Evolutionary conservation across 64 coral and sea anemone genomes (phyloP).

Genomic region (Dendronephthya gigantea): DNA sequence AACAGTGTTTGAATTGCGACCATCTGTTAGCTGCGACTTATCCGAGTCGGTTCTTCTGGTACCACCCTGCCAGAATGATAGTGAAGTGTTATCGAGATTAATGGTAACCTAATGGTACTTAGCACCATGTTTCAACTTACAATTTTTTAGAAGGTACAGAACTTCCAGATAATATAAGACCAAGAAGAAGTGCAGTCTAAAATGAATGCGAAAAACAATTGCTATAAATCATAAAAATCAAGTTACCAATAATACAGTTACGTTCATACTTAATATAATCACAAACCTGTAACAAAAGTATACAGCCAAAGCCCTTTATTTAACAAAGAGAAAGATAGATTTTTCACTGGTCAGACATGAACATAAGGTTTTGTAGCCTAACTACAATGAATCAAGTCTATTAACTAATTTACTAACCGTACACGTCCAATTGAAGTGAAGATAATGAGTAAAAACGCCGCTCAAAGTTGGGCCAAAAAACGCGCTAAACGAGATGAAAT

Average conservation of each 20-base stretch:
- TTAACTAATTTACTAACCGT: not conserved
- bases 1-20: too few relatives aligned
- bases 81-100: too few relatives aligned
- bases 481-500: not conserved
- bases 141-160: not conserved
- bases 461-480: not conserved
- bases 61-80: too few relatives aligned
- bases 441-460: not conserved
- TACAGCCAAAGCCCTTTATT: not conserved
- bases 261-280: not conserved
- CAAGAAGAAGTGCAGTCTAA: not conserved
- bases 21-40: too few relatives aligned
- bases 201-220: not conserved
- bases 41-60: too few relatives aligned
- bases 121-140: too few relatives aligned
- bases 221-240: not conserved
- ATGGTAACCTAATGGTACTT: too few relatives aligned
- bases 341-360: not conserved
- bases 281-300: not conserved
- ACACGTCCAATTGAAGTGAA: not conserved
- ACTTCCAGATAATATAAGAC: not conserved
- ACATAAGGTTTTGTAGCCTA: not conserved
- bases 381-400: not conserved
- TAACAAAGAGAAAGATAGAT: not conserved
- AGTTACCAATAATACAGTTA: not conserved